These are phyloP conservation scores for Cosmia trapezina DNA, from an alignment of 2,888 invertebrate genomes.

Conservation along the genomic window DNA sequence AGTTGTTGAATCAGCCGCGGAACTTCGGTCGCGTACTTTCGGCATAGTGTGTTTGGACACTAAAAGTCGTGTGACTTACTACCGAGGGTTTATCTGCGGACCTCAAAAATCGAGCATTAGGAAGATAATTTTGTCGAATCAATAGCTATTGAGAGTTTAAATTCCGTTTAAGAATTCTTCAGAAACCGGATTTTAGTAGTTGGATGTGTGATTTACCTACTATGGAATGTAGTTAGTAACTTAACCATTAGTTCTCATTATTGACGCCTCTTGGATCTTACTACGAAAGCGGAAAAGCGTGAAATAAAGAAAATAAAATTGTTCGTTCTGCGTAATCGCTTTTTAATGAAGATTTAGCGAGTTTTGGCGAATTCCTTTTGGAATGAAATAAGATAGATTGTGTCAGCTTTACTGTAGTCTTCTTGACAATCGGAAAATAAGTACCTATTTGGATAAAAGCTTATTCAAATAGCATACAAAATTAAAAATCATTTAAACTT, in stretches of 20 bases:
- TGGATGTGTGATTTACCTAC: too few species aligned
- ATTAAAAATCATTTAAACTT: too few species aligned
- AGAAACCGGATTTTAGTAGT: too few species aligned
- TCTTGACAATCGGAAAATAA: constrained; percentile 17
- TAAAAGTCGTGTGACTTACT: too few species aligned
- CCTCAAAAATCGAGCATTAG: too few species aligned
- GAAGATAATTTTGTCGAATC: too few species aligned
- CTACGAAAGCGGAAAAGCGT: constrained; percentile 16
- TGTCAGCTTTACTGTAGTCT: constrained; percentile 21
- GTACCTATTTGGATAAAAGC: constrained; percentile 1
- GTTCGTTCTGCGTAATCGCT: constrained; percentile 48
- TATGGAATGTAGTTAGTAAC: not conserved
- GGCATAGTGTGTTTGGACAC: too few species aligned
- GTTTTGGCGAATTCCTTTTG: constrained; percentile 47
- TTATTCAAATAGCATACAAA: not conserved
- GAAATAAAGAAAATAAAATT: constrained; percentile 41
- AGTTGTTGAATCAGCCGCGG: too few species aligned
- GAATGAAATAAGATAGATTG: constrained; percentile 51
- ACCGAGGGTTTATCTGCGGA: too few species aligned
- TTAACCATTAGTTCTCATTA: constrained; percentile 35
- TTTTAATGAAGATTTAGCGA: constrained; percentile 66
- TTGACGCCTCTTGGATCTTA: constrained; percentile 24
- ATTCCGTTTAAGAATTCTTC: too few species aligned
- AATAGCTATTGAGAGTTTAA: too few species aligned
- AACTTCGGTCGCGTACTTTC: too few species aligned